Conservation (phyloP, 2,888 invertebrate species). For the Craniophora ligustri region DNA sequence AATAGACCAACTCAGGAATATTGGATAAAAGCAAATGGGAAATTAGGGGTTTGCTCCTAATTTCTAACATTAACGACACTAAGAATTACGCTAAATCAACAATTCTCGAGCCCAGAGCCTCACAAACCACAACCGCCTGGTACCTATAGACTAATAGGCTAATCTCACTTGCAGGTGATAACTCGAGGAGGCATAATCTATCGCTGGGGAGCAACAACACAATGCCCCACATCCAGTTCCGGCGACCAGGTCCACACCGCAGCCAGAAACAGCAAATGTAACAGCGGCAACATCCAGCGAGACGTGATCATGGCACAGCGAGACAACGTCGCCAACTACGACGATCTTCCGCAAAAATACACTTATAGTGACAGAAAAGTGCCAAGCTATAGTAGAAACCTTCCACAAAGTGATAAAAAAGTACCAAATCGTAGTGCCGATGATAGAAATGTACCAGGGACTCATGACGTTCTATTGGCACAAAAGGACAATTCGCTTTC, state of each 20-base stretch:
- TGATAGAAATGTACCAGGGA: conserved; percentile 1
- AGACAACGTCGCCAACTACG: neutral
- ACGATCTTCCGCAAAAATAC: neutral
- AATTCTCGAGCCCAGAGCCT: too few relatives aligned
- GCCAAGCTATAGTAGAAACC: neutral
- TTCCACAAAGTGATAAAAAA: neutral
- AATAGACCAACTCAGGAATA: too few relatives aligned
- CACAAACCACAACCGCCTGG: too few relatives aligned
- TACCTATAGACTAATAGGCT: too few relatives aligned
- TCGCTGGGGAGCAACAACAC: conserved; percentile 84
- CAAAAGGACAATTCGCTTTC: conserved; percentile 15
- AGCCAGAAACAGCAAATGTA: conserved; percentile 67
- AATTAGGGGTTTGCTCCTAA: too few relatives aligned
- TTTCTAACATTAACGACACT: too few relatives aligned
- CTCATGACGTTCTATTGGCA: conserved; percentile 25
- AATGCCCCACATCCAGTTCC: conserved; percentile 74
- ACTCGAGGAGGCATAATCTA: conserved; percentile 82
- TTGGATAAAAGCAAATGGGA: too few relatives aligned
- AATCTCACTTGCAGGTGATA: conserved; percentile 68
- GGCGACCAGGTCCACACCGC: conserved; percentile 66
- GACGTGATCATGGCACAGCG: conserved; percentile 20
- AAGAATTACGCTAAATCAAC: too few relatives aligned
- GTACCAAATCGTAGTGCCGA: neutral
- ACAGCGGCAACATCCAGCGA: conserved; percentile 29
- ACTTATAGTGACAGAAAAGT: neutral